Base-by-base conservation (phyloP, 2,797 vertebrate genomes). In the Bufotes viridis region DNA sequence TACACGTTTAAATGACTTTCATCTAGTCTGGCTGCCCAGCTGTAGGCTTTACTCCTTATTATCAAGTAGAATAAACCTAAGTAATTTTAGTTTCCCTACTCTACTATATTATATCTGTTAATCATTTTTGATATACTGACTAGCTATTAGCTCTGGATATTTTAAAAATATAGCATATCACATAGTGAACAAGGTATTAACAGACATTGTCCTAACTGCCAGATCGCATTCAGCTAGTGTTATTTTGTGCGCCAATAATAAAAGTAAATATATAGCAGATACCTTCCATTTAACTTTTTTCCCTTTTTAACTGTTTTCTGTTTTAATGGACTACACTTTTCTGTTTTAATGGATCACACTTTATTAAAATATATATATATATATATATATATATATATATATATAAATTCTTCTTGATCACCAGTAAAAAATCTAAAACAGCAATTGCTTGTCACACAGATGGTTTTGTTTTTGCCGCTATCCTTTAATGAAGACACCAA, bases 401-500 rank as follows among this genome's bases (percentile, higher is more conserved):
- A 58, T 22, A 11, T 22, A 34, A 12, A 63, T 42, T 22, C 58
- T 63, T 49, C 18, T 81, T 81, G 26, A 60, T 81, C 13, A 61
- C 20, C 5, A 81, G 15, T 26, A 49, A 42, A 49, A 42, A 65
- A 42, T 78, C 17, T 60, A 80, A 60, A 81, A 14, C 11, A 0
- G 29, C 22, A 63, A 61, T 81, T 10, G 57, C 29, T 63, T 51
- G 22, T 42, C 13, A 20, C 79, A 81, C 79, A 81, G 79, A 81
- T 81, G 79, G 78, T 81, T 81, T 81, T 24, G 70, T 63, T 78
- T 75, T 85, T 65, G 15, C 58, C 42, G 42, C 53, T 74, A 57
- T 49, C 60, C 67, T 84, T 24, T 58, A 84, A 84, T 34, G 57
- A 84, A 84, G 69, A 74, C 75, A 78, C n/a, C 12, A 78, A 81